These are phyloP conservation scores for Cephus rjabovi DNA, from an alignment of 2,888 invertebrate genomes.

Conservation along the genomic window DNA sequence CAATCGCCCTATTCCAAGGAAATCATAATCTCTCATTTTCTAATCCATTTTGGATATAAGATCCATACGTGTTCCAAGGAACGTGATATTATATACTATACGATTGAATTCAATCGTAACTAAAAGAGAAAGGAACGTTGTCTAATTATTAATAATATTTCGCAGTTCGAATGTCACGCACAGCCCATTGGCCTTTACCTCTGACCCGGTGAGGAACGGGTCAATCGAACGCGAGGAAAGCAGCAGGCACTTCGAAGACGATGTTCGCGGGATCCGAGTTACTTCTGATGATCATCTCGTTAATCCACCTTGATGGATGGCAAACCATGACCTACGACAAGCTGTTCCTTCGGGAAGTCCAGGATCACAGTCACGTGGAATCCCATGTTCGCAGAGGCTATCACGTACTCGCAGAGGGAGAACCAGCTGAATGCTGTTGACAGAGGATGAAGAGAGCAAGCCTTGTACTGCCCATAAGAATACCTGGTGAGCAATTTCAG, in stretches of 20 bases:
- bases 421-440: conserved; percentile 92
- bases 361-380: conserved; percentile 89
- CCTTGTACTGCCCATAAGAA: conserved; percentile 3
- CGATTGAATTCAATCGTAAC: neutral
- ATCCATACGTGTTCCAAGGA: no score
- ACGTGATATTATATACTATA: neutral
- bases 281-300: conserved; percentile 39
- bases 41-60: neutral
- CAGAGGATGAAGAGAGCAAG: conserved; percentile 16
- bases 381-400: conserved; percentile 92
- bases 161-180: neutral
- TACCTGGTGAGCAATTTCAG: conserved; percentile 6
- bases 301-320: conserved; percentile 62
- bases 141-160: neutral
- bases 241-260: conserved; percentile 60
- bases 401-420: conserved; percentile 91
- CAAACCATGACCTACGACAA: conserved; percentile 77
- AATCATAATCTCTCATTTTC: neutral
- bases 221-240: conserved; percentile 14
- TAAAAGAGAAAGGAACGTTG: neutral
- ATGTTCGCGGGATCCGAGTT: conserved; percentile 42
- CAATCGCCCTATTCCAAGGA: neutral
- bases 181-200: neutral
- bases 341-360: conserved; percentile 86
- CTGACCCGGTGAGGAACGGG: neutral